These are phyloP conservation scores for Melospiza melodia DNA, from an alignment of 2,113 vertebrate genomes.

Conservation along the genomic window DNA sequence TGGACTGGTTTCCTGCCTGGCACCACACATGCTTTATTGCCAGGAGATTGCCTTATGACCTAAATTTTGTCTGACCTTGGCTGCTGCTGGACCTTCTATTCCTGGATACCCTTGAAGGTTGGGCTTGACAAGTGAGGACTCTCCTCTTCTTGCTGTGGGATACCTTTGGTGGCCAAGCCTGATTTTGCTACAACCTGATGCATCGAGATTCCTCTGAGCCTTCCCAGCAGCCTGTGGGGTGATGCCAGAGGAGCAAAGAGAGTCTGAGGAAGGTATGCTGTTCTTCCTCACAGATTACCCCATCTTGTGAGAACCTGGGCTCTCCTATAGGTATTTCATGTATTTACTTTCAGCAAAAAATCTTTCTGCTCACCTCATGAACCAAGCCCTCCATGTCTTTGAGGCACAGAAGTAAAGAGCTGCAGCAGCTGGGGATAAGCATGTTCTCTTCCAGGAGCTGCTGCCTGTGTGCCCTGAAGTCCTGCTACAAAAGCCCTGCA, in stretches of 20 bases:
- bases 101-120: not conserved
- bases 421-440: not conserved
- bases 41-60: not conserved
- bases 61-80: not conserved
- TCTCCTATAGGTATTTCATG: not conserved
- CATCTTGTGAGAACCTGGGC: not conserved
- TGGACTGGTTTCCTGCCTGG: not conserved
- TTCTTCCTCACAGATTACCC: not conserved
- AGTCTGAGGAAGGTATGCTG: not conserved
- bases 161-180: accelerated
- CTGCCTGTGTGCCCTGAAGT: not conserved
- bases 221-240: not conserved
- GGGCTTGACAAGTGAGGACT: not conserved
- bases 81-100: not conserved
- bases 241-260: not conserved
- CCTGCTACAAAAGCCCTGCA: not conserved
- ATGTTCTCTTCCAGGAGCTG: not conserved
- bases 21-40: accelerated
- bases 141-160: not conserved
- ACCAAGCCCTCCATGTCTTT: accelerated
- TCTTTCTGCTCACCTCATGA: not conserved
- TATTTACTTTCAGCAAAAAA: not conserved
- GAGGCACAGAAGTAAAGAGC: not conserved
- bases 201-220: not conserved
- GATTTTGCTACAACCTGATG: accelerated